Percentiles rank a stretch among this genome's conserved stretches.
Conservation (phyloP, 2,113 vertebrate genomes). For the Euleptes europaea region DNA sequence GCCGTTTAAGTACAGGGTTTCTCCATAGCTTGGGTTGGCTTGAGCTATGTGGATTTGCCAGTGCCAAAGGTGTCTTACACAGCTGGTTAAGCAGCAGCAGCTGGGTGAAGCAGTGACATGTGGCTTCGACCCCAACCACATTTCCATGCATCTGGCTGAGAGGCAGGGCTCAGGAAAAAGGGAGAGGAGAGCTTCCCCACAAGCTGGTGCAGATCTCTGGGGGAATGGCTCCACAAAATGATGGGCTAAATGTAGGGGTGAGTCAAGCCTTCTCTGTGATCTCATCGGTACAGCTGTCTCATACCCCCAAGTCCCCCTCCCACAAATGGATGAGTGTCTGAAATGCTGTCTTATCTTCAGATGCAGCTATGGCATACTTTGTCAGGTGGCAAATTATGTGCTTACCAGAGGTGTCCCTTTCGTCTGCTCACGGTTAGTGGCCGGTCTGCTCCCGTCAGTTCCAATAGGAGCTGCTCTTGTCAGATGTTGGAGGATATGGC, state of each 20-base stretch:
- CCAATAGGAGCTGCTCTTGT: neutral
- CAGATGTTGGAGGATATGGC: no score
- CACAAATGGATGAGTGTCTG: neutral
- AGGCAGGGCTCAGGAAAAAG: neutral
- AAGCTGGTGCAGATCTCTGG: no score
- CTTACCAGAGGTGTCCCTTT: neutral
- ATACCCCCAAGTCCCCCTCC: neutral
- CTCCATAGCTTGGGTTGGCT: neutral
- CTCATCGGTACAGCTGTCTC: neutral
- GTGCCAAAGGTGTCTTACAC: neutral
- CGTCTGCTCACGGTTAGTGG: neutral
- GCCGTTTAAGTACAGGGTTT: conserved; percentile 19
- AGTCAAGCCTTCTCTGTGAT: neutral
- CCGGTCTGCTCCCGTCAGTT: neutral
- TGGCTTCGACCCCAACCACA: neutral
- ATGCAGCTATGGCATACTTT: neutral
- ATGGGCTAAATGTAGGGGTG: neutral
- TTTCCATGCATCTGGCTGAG: neutral
- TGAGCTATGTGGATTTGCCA: neutral
- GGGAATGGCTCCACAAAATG: neutral
- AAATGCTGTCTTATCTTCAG: neutral
- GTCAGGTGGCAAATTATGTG: neutral
- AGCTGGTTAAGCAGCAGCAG: conserved; percentile 8
- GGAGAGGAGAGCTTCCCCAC: no score
- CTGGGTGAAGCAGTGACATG: conserved; percentile 15